Base-by-base conservation (phyloP, 2,113 vertebrate species). In the Talpa occidentalis region DNA sequence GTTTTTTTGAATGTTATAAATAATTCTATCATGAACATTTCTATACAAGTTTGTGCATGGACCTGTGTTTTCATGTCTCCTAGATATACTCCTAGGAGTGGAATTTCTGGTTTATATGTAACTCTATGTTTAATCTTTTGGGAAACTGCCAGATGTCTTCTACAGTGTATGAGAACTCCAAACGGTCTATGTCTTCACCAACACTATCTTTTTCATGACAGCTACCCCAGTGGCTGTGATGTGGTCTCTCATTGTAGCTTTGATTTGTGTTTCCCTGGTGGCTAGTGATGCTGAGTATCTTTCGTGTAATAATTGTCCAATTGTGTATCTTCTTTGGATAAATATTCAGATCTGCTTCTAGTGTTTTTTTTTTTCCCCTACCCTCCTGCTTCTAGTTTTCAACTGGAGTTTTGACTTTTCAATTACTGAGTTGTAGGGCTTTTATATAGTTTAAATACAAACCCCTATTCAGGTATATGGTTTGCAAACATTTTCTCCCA, bases 321-420 rank as follows among this genome's bases (percentile, higher is more conserved):
- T 54, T 49, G 21, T 59, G 60, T 56, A 72, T 84, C 49, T 88
- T 62, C 64, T 88, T 19, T 67, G 32, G 35, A 52, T 64, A 76
- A 93, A 77, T 19, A 9, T 54, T 90, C 47, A 9, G 24, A 85
- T 74, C 49, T 10, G 35, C 81, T 88, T 40, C 42, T n/a, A n/a
- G n/a, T 32, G 42, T 42, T 90, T 91, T 56, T 21, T 56, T 56
- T 56, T 56, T 56, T n/a, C n/a, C n/a, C n/a, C n/a, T n/a, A n/a
- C n/a, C n/a, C n/a, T n/a, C n/a, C 47, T 9, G 35, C 85, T 88
- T 42, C 44, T 28, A 44, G 35, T 90, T 91, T 94, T 93, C 21
- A 77, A n/a, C 77, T 60, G 16, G 3, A 4, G 52, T 69, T 78
- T 78, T 67, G 15, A 59, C 54, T 80, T 70, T 78, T 73, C 24